phyloP scores from a whole-genome alignment of 2,888 invertebrate species.

The Cheilosia pagana region DNA sequence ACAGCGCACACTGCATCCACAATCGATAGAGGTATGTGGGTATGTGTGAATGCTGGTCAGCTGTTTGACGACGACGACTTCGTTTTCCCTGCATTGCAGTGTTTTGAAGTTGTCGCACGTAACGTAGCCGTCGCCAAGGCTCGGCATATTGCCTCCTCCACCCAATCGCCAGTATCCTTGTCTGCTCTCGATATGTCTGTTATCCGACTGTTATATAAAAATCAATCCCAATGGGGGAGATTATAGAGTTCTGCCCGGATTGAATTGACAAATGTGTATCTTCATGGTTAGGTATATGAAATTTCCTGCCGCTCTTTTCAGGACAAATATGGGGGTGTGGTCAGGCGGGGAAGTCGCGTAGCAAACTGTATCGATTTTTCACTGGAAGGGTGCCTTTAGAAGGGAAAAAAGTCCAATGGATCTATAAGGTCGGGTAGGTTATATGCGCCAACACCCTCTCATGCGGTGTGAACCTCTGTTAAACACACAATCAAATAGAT shows the following conservation, averaged over 20 bases:
- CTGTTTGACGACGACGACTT: constrained; percentile 41
- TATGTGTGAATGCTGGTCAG: constrained; percentile 50
- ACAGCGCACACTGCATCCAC: not conserved
- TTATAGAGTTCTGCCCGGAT: constrained; percentile 11
- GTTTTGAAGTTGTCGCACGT: constrained; percentile 11
- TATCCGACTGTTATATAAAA: not conserved
- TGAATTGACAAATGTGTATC: not conserved
- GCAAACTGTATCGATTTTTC: constrained; percentile 44
- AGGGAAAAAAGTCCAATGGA: not conserved
- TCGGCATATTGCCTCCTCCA: constrained; percentile 19
- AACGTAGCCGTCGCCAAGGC: constrained; percentile 11
- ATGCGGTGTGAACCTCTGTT: not conserved
- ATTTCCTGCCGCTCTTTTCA: constrained; percentile 17
- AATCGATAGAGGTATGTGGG: constrained; percentile 1
- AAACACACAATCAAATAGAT: constrained; percentile 1
- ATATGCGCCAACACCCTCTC: not conserved
- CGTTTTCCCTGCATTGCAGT: constrained; percentile 59
- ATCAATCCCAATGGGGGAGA: constrained; percentile 1
- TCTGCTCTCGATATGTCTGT: constrained; percentile 14
- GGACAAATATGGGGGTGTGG: constrained; percentile 35
- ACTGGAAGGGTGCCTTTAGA: not conserved
- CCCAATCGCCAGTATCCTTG: constrained; percentile 23
- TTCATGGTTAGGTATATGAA: not conserved
- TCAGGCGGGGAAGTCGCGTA: constrained; percentile 8
- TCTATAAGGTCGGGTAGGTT: not conserved